Base-by-base conservation (phyloP, 2,797 vertebrate species). In the Lophotriccus pileatus region DNA sequence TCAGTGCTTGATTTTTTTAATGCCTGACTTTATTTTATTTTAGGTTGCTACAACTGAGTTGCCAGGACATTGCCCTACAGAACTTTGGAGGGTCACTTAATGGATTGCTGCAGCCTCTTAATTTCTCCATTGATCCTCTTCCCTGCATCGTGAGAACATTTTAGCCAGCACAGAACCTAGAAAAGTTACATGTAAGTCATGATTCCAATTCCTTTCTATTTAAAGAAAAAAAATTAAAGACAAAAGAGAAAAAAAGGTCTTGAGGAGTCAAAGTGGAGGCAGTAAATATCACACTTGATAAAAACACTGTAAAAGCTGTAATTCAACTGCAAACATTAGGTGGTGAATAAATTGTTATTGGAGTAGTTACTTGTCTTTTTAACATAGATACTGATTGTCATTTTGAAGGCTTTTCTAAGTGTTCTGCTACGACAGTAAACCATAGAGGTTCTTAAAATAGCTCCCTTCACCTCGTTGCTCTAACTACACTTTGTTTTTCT, bases 171-270 rank as follows among this genome's bases (percentile, higher is more conserved):
- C 96, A 96, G 96, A 94, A 98, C 95, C 96, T 98, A 95, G 97
- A 97, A 97, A 96, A 97, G 94, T 98, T 98, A 98, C 95, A 98
- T 98, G 98, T 98, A 97, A 98, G 98, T 98, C 78, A 64, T 84
- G 5, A 84, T 86, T 93, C 37, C 63, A 59, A 52, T 94, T 95
- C 62, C 43, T 95, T 94, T 93, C 80, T 96, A 84, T 94, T 93
- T 89, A 74, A 90, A 90, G 39, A 62, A 69, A 90, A 39, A 76
- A 87, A 56, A 52, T 0, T 0, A 43, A 75, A 62, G 21, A 27
- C 24, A 56, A 6, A 34, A 4, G 11, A 8, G 8, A 67, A 52
- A 68, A 67, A 66, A 56, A 25, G 30, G 18, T 84, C 94, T 86
- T 67, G 72, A 55, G 52, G 37, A 82, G 63, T 79, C 81, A 91